Percentiles rank a stretch among this genome's conserved stretches.
phyloP scores from a whole-genome alignment of 2,888 invertebrate species.

The Ophion obscuratus region DNA sequence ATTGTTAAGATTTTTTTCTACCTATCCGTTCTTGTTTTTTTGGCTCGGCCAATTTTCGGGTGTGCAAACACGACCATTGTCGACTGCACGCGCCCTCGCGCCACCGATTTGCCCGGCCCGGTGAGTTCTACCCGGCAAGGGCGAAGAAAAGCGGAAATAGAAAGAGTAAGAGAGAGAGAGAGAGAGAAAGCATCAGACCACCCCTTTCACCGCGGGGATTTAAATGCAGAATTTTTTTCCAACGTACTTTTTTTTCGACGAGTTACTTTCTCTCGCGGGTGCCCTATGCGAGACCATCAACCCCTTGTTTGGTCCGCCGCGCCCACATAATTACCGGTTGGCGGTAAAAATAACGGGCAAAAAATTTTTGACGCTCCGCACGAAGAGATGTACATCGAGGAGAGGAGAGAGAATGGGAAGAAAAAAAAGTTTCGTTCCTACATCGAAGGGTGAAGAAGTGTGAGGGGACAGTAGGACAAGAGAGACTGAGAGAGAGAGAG shows the following conservation, averaged over 20 bases:
- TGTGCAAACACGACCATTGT: slow-evolving; percentile 82
- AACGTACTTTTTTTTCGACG: slow-evolving; percentile 33
- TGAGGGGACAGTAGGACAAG: not conserved
- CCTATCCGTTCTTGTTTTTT: slow-evolving; percentile 59
- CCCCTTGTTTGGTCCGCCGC: slow-evolving; percentile 83
- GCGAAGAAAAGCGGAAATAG: not conserved
- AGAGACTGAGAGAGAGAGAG: slow-evolving; percentile 38
- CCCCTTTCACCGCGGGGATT: slow-evolving; percentile 76
- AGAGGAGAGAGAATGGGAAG: slow-evolving; percentile 42
- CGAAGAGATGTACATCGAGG: slow-evolving; percentile 36
- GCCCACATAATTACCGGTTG: slow-evolving; percentile 83
- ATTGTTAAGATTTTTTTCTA: slow-evolving; percentile 54
- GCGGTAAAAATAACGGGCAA: slow-evolving; percentile 78
- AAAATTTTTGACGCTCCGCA: slow-evolving; percentile 64
- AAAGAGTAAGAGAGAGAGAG: not conserved
- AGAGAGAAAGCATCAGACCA: slow-evolving; percentile 44
- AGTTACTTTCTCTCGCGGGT: slow-evolving; percentile 41
- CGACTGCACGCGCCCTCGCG: slow-evolving; percentile 76
- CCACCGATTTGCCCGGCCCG: slow-evolving; percentile 69
- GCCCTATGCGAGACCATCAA: slow-evolving; percentile 45
- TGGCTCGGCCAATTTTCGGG: slow-evolving; percentile 80
- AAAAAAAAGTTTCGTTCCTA: slow-evolving; percentile 49
- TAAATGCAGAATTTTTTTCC: slow-evolving; percentile 74
- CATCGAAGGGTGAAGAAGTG: slow-evolving; percentile 40
- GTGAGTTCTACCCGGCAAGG: slow-evolving; percentile 43